phyloP scores from a whole-genome alignment of 2,888 invertebrate species.

The Melinopterus prodromus region DNA sequence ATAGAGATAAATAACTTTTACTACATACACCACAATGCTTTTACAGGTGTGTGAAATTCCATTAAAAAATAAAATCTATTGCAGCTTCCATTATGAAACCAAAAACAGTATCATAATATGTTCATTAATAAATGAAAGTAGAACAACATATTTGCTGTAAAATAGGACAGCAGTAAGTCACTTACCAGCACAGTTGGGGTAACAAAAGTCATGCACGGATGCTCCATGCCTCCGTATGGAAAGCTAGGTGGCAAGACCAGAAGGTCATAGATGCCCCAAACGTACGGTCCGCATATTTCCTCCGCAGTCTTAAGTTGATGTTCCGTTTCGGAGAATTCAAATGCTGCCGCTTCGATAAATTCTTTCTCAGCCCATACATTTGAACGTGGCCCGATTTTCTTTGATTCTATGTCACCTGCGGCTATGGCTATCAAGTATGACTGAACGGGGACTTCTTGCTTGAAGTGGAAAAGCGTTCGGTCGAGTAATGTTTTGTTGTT shows the following conservation, averaged over 20 bases:
- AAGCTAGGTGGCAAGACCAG: slow-evolving; percentile 92
- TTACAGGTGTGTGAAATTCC: no score
- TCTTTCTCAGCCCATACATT: slow-evolving; percentile 92
- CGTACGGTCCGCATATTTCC: slow-evolving; percentile 85
- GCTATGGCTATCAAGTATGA: slow-evolving; percentile 91
- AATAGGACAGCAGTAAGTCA: slow-evolving; percentile 28
- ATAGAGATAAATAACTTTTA: no score
- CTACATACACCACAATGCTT: no score
- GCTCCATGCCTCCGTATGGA: slow-evolving; percentile 97
- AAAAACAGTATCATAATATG: no score
- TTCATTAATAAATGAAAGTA: no score
- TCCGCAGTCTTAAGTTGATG: slow-evolving; percentile 84
- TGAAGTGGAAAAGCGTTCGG: slow-evolving; percentile 67
- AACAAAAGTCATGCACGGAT: slow-evolving; percentile 94
- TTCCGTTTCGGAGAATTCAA: slow-evolving; percentile 91
- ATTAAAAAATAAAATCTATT: no score
- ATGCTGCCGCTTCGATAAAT: slow-evolving; percentile 81
- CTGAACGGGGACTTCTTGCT: slow-evolving; percentile 84
- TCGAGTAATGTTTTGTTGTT: slow-evolving; percentile 58
- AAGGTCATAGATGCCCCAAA: slow-evolving; percentile 90
- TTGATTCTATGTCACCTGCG: slow-evolving; percentile 80
- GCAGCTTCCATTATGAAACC: no score
- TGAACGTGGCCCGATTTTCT: slow-evolving; percentile 80
- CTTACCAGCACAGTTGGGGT: slow-evolving; percentile 89
- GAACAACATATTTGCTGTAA: no score